phyloP scores from a whole-genome alignment of 2,888 invertebrate species.

The Drosophila pseudotakahashii region DNA sequence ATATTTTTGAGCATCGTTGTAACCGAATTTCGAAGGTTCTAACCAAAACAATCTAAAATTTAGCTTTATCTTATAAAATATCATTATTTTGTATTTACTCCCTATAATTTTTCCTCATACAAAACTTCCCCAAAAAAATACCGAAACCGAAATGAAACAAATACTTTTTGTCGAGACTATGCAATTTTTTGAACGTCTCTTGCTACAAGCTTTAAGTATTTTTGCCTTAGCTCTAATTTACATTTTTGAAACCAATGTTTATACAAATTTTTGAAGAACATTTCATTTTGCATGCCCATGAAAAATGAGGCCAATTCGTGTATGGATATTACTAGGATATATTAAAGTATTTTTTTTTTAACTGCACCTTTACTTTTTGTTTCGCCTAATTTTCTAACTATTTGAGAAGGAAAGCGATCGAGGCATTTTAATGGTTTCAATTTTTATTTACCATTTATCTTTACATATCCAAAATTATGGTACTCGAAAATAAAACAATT shows the following conservation, averaged over 20 bases:
- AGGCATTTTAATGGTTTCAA: slow-evolving; percentile 57
- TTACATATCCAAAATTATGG: slow-evolving; percentile 61
- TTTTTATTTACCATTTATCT: slow-evolving; percentile 62
- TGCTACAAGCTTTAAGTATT: slow-evolving; percentile 31
- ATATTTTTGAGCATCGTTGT: slow-evolving; percentile 85
- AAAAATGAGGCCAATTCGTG: slow-evolving; percentile 19
- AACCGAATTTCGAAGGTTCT: slow-evolving; percentile 54
- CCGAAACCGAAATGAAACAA: slow-evolving; percentile 3
- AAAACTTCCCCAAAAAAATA: slow-evolving; percentile 16
- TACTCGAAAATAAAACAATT: slow-evolving; percentile 26
- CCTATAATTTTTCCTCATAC: slow-evolving; percentile 36
- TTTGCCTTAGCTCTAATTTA: slow-evolving; percentile 20
- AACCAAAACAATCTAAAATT: slow-evolving; percentile 22
- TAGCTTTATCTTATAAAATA: slow-evolving; percentile 33
- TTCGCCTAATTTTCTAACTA: slow-evolving; percentile 32
- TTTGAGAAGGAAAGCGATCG: slow-evolving; percentile 31
- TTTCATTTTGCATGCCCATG: slow-evolving; percentile 43
- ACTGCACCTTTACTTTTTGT: slow-evolving; percentile 65
- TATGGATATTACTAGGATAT: slow-evolving; percentile 24
- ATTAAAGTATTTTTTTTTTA: slow-evolving; percentile 56
- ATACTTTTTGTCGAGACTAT: slow-evolving; percentile 74
- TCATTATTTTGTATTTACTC: slow-evolving; percentile 52
- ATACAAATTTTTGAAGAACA: slow-evolving; percentile 29
- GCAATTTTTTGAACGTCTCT: slow-evolving; percentile 76
- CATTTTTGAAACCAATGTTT: slow-evolving; percentile 32